Evolutionary conservation across 2,888 invertebrate genomes (phyloP).

Genomic region (Himalopsyche tibetana): DNA sequence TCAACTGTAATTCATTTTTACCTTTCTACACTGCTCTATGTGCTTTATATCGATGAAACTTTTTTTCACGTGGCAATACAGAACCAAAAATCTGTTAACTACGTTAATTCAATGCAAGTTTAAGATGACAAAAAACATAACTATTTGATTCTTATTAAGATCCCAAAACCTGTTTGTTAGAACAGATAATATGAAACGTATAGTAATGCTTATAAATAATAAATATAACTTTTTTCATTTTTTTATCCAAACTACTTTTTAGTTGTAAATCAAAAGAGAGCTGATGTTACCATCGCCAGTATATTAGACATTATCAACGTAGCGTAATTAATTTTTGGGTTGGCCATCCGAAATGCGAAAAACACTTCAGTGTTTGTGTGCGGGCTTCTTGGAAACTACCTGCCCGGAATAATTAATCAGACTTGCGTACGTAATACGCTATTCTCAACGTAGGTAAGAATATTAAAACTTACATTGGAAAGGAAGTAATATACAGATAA

Average conservation of each 20-base stretch:
- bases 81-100: no score
- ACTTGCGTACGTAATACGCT: conserved; percentile 27
- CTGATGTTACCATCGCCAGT: neutral
- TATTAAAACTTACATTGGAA: conserved; percentile 22
- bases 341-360: conserved; percentile 29
- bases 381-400: conserved; percentile 15
- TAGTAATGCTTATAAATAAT: no score
- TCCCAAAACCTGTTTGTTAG: no score
- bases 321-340: conserved; percentile 25
- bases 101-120: no score
- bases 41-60: no score
- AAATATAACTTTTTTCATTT: neutral
- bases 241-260: neutral
- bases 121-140: no score
- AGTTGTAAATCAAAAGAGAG: neutral
- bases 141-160: no score
- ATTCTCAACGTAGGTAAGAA: conserved; percentile 15
- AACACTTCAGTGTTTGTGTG: conserved; percentile 40
- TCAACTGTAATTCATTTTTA: no score
- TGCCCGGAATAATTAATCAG: conserved; percentile 38
- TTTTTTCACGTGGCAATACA: no score
- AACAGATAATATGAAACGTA: no score
- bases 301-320: neutral
- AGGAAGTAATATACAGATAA: neutral
- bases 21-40: no score